Base-by-base conservation (phyloP, 2,797 vertebrate genomes). In the Eidolon dupreanum region DNA sequence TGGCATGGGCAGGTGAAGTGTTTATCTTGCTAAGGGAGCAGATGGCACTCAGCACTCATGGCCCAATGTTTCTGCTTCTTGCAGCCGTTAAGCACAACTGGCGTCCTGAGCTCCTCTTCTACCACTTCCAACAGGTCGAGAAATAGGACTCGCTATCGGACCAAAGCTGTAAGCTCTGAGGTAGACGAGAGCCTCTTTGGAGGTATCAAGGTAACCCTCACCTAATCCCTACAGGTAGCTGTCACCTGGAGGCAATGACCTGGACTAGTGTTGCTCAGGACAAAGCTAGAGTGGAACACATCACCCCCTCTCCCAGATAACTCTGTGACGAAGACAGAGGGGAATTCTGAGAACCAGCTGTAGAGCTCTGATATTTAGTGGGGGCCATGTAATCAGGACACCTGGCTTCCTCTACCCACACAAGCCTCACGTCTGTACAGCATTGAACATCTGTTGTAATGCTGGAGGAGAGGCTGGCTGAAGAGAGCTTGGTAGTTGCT, bases 101-200 rank as follows among this genome's bases (percentile, higher is more conserved):
- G 95, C 0, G 1, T 91, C 2, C 24, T 88, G 81, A 97, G 97
- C 43, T 97, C 97, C 6, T 97, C 98, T 0, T 97, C 96, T 6
- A 94, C 97, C 0, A 89, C 97, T 33, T 98, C 97, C 24, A 98
- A 96, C 55, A 97, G 98, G 63, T 97, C 98, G 1, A 63, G 97
- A 0, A 95, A 94, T 24, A 97, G 97, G 57, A 28, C 94, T 36
- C 98, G 98, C 6, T 99, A 99, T 94, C 98, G 98, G 20, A 99
- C 97, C 26, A 98, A 98, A 88, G 99, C 99, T 9, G 11, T 96
- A 28, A 98, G 68, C 74, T 99, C 99, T 0, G 96, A 99, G 90
- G 99, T 99, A 61, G 99, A 99, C 1, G 99, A 99, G 96, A 98
- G 92, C 91, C 98, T 99, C 90, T 99, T 99, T 71, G 99, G 99